Base-by-base conservation (phyloP, 2,797 vertebrate genomes). In the Sarcophilus harrisii region DNA sequence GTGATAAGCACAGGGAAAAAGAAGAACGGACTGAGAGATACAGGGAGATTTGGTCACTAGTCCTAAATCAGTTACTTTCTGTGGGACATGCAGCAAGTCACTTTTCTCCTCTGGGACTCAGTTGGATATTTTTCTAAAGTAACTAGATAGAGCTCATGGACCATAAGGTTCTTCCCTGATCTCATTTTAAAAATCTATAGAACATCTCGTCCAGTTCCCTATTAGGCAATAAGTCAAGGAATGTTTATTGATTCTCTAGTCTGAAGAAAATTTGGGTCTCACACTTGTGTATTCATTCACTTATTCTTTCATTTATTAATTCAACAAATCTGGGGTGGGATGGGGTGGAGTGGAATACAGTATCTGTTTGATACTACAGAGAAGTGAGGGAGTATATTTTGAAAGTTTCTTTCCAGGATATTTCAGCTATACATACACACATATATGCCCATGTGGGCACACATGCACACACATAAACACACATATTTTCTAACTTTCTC, bases 201-300 rank as follows among this genome's bases (percentile, higher is more conserved):
- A 49, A 49, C 38, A 87, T 73, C 38, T 87, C 21, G 8, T 87
- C 38, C 73, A 87, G 73, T 87, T 27, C 73, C 73, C 73, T 87
- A 45, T 87, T 49, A 45, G 73, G 73, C 73, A 87, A 87, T 94
- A 95, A 29, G 58, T 98, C 97, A 97, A 98, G 97, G 97, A 98
- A 97, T 97, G 98, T 98, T 98, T 97, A 98, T 98, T 98, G 97
- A 98, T 94, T 59, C 38, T 87, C n/a, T 81, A 1, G n/a, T 24
- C 21, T 27, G 38, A 45, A 87, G 38, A 87, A 87, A 87, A 24
- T 45, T 30, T 9, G 10, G 38, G 9, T 49, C 73, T 49, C 38
- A 87, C 38, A 12, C 38, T 87, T 24, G 49, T 87, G 38, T 87
- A 87, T 87, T 87, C 73, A 49, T 87, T 87, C 73, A 87, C 21